A percentile compares a stretch with the other conserved stretches of the same genome.
Evolutionary conservation across 2,888 invertebrate species (phyloP).

Genomic region (Acheta domesticus): DNA sequence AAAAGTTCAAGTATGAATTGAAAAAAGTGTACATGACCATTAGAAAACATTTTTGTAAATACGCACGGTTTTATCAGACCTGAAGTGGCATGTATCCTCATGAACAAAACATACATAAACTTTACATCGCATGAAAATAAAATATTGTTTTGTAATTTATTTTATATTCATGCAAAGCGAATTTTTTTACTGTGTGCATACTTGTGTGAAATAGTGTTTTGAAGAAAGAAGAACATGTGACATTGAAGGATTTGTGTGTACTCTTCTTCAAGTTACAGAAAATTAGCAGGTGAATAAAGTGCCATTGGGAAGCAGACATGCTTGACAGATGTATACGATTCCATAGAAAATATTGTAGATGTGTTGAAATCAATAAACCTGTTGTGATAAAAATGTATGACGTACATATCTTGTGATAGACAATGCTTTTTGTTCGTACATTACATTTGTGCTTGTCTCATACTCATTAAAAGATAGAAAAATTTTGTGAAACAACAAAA

Average conservation of each 20-base stretch:
- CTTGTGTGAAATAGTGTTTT: not conserved
- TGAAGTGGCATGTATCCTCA: not conserved
- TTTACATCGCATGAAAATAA: not conserved
- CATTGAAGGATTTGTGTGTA: not conserved
- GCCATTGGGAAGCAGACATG: constrained; percentile 1
- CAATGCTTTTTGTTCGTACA: constrained; percentile 1
- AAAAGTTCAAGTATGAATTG: not conserved
- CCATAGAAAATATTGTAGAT: not conserved
- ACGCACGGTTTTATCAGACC: not conserved
- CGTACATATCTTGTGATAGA: constrained; percentile 7
- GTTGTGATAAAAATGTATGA: not conserved
- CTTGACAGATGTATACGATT: constrained; percentile 2
- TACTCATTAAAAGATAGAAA: not conserved
- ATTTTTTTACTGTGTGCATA: not conserved
- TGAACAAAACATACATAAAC: not conserved
- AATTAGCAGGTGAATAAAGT: not conserved
- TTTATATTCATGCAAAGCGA: not conserved
- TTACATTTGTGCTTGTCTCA: not conserved
- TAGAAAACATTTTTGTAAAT: constrained; percentile 2
- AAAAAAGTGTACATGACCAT: not conserved
- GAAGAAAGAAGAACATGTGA: constrained; percentile 11
- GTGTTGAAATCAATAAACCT: not conserved
- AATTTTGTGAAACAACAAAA: not conserved
- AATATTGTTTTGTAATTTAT: not conserved
- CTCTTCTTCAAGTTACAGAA: not conserved